Percentiles rank a stretch among this genome's conserved stretches.
phyloP scores from a whole-genome alignment of 2,888 invertebrate species.

The Eremobia ochroleuca region DNA sequence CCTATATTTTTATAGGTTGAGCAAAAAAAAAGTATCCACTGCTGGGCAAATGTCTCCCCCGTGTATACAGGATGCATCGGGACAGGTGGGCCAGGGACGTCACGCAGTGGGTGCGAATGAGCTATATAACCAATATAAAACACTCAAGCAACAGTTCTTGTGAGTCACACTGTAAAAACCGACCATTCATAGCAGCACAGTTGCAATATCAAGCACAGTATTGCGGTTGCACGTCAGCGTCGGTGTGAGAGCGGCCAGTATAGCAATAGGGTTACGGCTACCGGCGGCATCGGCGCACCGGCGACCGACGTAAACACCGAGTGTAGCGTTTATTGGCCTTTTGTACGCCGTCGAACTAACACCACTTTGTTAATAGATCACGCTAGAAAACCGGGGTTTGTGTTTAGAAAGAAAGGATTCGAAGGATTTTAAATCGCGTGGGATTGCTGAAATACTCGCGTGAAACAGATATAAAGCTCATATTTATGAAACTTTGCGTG shows the following conservation, averaged over 20 bases:
- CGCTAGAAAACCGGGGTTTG: slow-evolving; percentile 27
- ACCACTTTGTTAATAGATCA: slow-evolving; percentile 50
- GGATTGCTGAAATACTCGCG: neutral
- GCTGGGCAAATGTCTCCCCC: neutral
- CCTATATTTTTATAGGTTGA: too few species aligned
- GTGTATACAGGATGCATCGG: neutral
- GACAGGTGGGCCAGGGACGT: too few species aligned
- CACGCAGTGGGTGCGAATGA: neutral
- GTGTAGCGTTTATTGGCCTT: slow-evolving; percentile 43
- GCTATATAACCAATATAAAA: neutral
- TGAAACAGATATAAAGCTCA: too few species aligned
- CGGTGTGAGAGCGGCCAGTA: slow-evolving; percentile 54
- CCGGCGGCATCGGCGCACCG: slow-evolving; percentile 11
- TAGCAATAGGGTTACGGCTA: slow-evolving; percentile 54
- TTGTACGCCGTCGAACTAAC: slow-evolving; percentile 36
- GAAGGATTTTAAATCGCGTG: neutral
- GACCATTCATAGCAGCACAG: neutral
- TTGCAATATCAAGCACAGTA: neutral
- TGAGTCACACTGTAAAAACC: neutral
- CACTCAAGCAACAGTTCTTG: neutral
- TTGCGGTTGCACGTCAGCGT: slow-evolving; percentile 15
- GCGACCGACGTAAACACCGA: slow-evolving; percentile 40
- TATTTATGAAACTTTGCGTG: too few species aligned
- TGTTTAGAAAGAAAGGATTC: slow-evolving; percentile 3
- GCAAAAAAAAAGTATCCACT: too few species aligned